These are phyloP conservation scores for Parotocinclus haroldoi DNA, from an alignment of 2,797 vertebrate species.

Conservation along the genomic window DNA sequence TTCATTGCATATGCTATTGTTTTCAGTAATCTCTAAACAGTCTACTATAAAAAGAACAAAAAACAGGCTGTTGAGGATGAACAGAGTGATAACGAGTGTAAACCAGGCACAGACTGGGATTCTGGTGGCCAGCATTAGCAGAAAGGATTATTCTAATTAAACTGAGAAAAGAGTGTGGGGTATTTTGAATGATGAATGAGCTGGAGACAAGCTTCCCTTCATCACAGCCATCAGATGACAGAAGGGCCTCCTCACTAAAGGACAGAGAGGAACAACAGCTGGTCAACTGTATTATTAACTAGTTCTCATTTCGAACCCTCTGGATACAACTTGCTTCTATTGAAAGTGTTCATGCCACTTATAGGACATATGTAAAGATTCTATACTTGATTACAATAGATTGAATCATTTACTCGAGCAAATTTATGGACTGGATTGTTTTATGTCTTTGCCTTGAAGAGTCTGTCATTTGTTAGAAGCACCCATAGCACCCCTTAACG, in stretches of 20 bases:
- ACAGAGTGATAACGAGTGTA: conserved; percentile 7
- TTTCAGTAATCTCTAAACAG: conserved; percentile 16
- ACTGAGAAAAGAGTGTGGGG: conserved; percentile 17
- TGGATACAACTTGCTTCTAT: background rate
- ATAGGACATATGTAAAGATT: too few relatives aligned
- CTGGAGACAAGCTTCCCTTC: conserved; percentile 34
- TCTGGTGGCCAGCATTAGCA: conserved; percentile 6
- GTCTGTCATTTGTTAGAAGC: too few relatives aligned
- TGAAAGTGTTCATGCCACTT: too few relatives aligned
- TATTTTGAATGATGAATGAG: conserved; percentile 45
- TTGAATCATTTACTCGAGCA: too few relatives aligned
- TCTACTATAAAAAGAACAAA: conserved; percentile 15
- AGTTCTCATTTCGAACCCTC: background rate
- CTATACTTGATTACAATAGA: too few relatives aligned
- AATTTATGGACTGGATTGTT: too few relatives aligned
- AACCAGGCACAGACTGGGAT: conserved; percentile 26
- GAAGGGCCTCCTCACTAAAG: conserved; percentile 4
- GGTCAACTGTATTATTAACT: background rate
- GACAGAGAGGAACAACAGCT: conserved; percentile 16
- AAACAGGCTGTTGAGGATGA: conserved; percentile 4
- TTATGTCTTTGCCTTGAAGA: too few relatives aligned
- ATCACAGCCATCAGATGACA: conserved; percentile 33
- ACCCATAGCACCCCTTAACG: too few relatives aligned
- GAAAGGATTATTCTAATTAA: conserved; percentile 46
- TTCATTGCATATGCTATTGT: conserved; percentile 10